These are phyloP conservation scores for Merops nubicus DNA, from an alignment of 2,113 vertebrate genomes.

Conservation along the genomic window DNA sequence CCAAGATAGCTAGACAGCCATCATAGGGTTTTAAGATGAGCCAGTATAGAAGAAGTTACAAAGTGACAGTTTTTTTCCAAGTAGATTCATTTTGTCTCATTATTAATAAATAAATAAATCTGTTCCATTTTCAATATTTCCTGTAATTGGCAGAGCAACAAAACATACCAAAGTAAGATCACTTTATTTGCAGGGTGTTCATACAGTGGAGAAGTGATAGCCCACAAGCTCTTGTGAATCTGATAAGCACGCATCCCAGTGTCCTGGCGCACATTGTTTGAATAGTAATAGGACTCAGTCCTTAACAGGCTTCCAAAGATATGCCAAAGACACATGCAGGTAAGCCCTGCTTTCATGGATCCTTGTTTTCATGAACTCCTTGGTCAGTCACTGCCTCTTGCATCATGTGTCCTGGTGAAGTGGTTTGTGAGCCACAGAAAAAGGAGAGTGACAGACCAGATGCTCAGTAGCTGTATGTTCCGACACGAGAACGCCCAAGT, in stretches of 20 bases:
- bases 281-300: background rate
- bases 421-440: background rate
- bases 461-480: background rate
- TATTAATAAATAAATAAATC: background rate
- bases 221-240: too few relatives aligned
- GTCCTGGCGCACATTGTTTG: background rate
- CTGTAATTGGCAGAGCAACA: background rate
- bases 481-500: accelerated
- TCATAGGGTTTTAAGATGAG: background rate
- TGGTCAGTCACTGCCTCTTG: background rate
- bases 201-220: background rate
- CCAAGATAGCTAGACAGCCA: background rate
- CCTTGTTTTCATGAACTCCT: background rate
- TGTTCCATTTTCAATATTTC: background rate
- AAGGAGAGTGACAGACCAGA: background rate
- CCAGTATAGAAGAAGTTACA: background rate
- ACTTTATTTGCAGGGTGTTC: background rate
- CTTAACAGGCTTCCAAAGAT: background rate
- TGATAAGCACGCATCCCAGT: background rate
- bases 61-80: background rate
- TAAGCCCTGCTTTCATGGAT: background rate
- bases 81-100: background rate
- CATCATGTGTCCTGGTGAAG: accelerated
- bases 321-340: background rate
- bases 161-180: background rate